Evolutionary conservation across 2,888 invertebrate species (phyloP), one percentile per base, ranked within the genome.

Genomic region (Macrosiphum euphorbiae): DNA sequence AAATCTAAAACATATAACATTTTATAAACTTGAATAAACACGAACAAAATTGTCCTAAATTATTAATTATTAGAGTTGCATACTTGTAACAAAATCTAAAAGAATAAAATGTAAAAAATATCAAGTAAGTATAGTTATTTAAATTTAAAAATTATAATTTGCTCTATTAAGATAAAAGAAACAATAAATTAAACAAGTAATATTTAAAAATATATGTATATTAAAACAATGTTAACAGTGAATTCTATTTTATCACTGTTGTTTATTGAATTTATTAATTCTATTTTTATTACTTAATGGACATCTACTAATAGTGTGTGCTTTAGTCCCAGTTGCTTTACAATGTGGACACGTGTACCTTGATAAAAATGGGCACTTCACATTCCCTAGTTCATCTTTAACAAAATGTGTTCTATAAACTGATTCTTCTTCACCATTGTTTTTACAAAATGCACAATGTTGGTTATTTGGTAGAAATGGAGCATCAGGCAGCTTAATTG

Each of bases 251-350:
- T 61, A 35, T 87, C n/a, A 90, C 52, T 94, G 52, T 41, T 92
- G 7, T 90, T 94, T 94, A 86, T 94, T 86, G 3, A 44, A 67
- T 94, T 86, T 90, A 41, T 67, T 61, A 35, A 20, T 78, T 88
- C 55, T 92, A 61, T 90, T 90, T 86, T 90, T 94, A 90, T 41
- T 94, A 87, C 28, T 61, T 44, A 90, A 87, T 94, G 97, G 98
- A 95, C 98, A 98, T 96, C 98, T 98, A 95, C 97, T 97, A 95
- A 97, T 96, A 20, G 98, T 98, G 96, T 98, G 98, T 86, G 98
- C 98, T 94, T 94, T 86, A 95, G 98, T 97, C 1, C 98, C 98
- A 91, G 96, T 96, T 20, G 97, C 97, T 88, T 96, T 96, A 95
- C 98, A 98, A 94, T 97, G 97, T 44, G 96, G 97, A 95, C 98